phyloP scores from a whole-genome alignment of 2,888 invertebrate genomes.

The Clistopyga incitator region DNA sequence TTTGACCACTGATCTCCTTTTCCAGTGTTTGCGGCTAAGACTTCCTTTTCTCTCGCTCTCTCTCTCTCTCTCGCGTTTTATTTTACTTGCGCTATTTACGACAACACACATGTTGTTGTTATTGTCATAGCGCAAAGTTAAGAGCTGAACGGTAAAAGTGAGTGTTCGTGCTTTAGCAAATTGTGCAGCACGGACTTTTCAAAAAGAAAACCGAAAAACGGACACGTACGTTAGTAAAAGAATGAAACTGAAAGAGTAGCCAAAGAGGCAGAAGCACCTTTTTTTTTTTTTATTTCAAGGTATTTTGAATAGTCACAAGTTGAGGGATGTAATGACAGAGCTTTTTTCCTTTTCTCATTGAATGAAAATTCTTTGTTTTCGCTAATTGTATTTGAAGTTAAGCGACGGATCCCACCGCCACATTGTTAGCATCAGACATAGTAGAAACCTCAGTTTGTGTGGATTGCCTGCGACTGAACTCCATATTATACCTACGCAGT shows the following conservation, averaged over 20 bases:
- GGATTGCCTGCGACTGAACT: background rate
- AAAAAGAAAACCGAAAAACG: too few relatives aligned
- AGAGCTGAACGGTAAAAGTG: background rate
- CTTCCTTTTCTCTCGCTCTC: background rate
- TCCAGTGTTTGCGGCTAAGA: conserved; percentile 1
- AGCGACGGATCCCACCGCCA: background rate
- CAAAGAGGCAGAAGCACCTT: too few relatives aligned
- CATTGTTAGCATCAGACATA: background rate
- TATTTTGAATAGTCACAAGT: too few relatives aligned
- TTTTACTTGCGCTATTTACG: conserved; percentile 13
- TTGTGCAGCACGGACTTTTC: background rate
- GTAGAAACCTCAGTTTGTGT: background rate
- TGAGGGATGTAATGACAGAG: too few relatives aligned
- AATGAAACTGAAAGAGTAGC: too few relatives aligned
- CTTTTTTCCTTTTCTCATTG: too few relatives aligned
- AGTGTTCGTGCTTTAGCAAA: background rate
- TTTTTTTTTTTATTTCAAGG: too few relatives aligned
- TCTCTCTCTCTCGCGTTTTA: background rate
- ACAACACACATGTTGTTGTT: background rate
- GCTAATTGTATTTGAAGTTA: background rate
- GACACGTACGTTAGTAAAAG: too few relatives aligned
- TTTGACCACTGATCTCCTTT: background rate
- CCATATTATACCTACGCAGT: background rate
- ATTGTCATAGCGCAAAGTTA: background rate
- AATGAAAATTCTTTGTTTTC: too few relatives aligned